These are phyloP conservation scores for Saguinus midas DNA, from an alignment of 2,113 vertebrate genomes.

Conservation along the genomic window DNA sequence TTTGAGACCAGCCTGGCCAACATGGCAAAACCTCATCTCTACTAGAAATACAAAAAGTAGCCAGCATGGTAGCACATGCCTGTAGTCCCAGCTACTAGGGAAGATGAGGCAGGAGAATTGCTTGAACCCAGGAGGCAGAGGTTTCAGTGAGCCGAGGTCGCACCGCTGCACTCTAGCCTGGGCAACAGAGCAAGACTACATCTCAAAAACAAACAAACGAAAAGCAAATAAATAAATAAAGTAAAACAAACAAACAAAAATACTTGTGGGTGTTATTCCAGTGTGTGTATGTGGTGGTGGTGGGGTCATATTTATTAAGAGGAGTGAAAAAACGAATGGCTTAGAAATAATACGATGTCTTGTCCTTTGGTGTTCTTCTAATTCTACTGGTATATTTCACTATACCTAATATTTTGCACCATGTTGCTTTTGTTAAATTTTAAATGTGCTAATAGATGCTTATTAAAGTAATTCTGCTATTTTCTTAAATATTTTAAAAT, in stretches of 20 bases:
- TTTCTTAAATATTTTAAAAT: slow-evolving; percentile 50
- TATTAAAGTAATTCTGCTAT: slow-evolving; percentile 3
- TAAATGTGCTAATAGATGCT: neutral
- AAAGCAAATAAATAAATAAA: too few relatives aligned
- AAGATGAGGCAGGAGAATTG: too few relatives aligned
- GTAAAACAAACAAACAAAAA: neutral
- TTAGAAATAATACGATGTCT: neutral
- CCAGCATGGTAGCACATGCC: too few relatives aligned
- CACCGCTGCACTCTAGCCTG: too few relatives aligned
- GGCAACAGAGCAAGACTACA: too few relatives aligned
- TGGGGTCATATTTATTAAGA: slow-evolving; percentile 2
- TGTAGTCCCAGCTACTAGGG: too few relatives aligned
- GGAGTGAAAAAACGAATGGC: neutral
- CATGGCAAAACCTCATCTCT: too few relatives aligned
- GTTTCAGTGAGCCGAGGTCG: too few relatives aligned
- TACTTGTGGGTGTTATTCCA: neutral
- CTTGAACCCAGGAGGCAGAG: too few relatives aligned
- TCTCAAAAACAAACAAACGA: too few relatives aligned
- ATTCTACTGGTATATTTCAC: neutral
- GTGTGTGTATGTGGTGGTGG: neutral
- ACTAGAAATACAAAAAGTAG: too few relatives aligned
- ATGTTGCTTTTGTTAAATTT: neutral
- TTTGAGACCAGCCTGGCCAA: too few relatives aligned
- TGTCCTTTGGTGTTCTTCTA: neutral
- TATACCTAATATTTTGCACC: neutral